Base-by-base conservation (phyloP, 2,113 vertebrate genomes). In the Atractosteus spatula region DNA sequence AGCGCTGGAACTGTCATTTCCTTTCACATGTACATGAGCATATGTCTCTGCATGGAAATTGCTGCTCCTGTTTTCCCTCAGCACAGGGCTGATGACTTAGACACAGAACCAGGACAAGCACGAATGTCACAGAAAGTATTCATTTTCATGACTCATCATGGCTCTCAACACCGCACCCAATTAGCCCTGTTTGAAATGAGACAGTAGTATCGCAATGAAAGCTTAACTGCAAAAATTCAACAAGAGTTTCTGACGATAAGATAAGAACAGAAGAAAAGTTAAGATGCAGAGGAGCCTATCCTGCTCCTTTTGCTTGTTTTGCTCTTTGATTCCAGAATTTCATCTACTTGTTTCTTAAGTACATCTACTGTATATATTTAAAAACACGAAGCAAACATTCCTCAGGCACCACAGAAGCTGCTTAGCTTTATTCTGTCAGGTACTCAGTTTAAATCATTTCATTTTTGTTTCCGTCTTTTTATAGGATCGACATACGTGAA, bases 111-210 rank as follows among this genome's bases (percentile, higher is more conserved):
- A 14, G 45, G 77, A 76, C 68, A 73, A 67, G 64, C 70, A 55
- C 62, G 70, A 79, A 82, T 77, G 68, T 66, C 80, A 77, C 29
- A 73, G 67, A 79, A 77, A 68, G 71, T 17, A 51, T 76, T 55
- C 63, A 14, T 73, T 55, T 66, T 55, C 55, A 41, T 77, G 77
- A 84, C 77, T 79, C 74, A 74, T 69, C 55, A 11, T 43, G 42
- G 51, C 61, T 72, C 12, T 59, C 10, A 51, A 5, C 5, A 70
- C 73, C 66, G 66, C 65, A 68, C 62, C 72, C 74, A 82, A 82
- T 81, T 84, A 81, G 79, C 81, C 78, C 77, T 79, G 82, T 68
- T 43, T 29, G 14, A 62, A 16, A 16, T 62, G 13, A 8, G 6
- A 62, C 14, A 62, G 13, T 2, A 16, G 13, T 29, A 14, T 62